phyloP scores from a whole-genome alignment of 2,888 invertebrate genomes.

The Parnassius mnemosyne region DNA sequence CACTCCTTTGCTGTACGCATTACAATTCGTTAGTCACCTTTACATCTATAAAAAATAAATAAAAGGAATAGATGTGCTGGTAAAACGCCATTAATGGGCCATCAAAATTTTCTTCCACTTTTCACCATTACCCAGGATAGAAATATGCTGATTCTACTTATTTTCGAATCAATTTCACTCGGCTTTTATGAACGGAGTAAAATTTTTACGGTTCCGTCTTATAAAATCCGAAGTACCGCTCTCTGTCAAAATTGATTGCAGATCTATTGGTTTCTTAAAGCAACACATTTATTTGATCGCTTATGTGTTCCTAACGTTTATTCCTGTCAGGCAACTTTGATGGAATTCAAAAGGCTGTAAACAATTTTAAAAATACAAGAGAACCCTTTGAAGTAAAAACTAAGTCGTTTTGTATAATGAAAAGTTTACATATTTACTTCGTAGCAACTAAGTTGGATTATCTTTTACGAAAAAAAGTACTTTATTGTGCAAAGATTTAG shows the following conservation, averaged over 20 bases:
- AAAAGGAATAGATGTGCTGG: no score
- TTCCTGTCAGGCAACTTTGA: conserved; percentile 2
- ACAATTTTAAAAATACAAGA: conserved; percentile 7
- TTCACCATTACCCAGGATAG: neutral
- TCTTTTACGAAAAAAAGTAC: no score
- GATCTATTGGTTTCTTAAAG: neutral
- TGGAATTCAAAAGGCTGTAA: conserved; percentile 13
- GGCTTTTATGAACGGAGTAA: conserved; percentile 46
- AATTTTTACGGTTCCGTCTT: conserved; percentile 45
- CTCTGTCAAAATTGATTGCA: conserved; percentile 10
- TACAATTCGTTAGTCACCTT: no score
- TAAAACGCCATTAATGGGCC: no score
- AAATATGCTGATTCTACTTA: conserved; percentile 33
- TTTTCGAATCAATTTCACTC: conserved; percentile 38
- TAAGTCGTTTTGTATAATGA: neutral
- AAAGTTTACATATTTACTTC: no score
- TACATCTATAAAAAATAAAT: no score
- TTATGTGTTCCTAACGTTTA: neutral
- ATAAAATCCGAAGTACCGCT: neutral
- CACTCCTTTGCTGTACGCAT: no score
- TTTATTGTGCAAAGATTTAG: no score
- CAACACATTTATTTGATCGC: conserved; percentile 5
- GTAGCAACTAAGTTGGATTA: no score
- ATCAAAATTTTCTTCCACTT: neutral
- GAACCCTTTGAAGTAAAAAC: conserved; percentile 1